phyloP scores from a whole-genome alignment of 2,888 invertebrate genomes.

The Neoscelio sp. region DNA sequence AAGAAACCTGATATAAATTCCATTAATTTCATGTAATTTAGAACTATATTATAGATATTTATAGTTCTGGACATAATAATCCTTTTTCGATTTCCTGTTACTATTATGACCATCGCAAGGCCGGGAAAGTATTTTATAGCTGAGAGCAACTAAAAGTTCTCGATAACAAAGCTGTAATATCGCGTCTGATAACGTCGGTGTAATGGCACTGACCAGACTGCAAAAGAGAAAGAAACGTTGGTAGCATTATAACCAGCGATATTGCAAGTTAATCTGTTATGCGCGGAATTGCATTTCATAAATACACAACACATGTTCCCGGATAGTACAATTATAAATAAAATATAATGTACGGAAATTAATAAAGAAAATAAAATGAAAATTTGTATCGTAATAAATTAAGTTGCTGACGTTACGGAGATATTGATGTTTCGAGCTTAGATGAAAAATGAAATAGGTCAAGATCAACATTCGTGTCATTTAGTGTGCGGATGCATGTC shows the following conservation, averaged over 20 bases:
- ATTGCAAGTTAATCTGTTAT: background rate
- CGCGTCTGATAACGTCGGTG: background rate
- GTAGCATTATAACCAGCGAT: constrained; percentile 1
- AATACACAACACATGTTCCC: no score
- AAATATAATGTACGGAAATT: no score
- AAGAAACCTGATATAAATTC: background rate
- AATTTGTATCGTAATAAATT: no score
- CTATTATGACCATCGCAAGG: background rate
- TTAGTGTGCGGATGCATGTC: constrained; percentile 23
- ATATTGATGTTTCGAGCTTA: background rate
- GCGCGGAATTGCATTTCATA: background rate
- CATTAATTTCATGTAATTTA: no score
- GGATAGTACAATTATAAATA: no score
- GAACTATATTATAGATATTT: background rate
- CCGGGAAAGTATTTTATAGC: constrained; percentile 1
- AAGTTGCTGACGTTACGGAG: no score
- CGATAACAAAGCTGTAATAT: constrained; percentile 8
- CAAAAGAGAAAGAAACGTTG: background rate
- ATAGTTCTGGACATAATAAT: background rate
- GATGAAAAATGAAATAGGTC: constrained; percentile 28
- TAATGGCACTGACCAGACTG: constrained; percentile 3
- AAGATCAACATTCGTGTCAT: constrained; percentile 22
- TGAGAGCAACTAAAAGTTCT: constrained; percentile 4
- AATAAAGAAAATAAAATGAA: no score
- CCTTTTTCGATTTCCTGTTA: constrained; percentile 4